These are phyloP conservation scores for Cistogaster globosa DNA, from an alignment of 2,888 invertebrate species.

Conservation along the genomic window DNA sequence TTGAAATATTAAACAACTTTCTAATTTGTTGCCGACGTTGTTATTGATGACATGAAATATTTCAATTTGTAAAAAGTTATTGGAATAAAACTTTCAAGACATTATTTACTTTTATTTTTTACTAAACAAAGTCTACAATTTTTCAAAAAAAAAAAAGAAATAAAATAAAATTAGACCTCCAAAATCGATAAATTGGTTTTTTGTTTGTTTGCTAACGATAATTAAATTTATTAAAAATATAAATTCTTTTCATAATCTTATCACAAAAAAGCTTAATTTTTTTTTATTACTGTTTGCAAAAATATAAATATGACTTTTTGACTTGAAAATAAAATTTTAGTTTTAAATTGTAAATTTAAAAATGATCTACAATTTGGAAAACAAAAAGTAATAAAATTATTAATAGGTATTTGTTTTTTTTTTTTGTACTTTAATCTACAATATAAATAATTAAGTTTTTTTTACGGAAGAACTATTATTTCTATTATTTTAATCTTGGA, in stretches of 20 bases:
- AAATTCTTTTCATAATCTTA: conserved; percentile 62
- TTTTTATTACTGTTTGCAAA: conserved; percentile 24
- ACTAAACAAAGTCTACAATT: too few species aligned
- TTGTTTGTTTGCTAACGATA: not conserved
- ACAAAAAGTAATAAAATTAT: conserved; percentile 8
- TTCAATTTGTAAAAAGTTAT: too few species aligned
- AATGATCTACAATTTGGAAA: not conserved
- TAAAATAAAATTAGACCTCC: too few species aligned
- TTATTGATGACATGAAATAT: too few species aligned
- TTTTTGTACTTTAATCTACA: not conserved
- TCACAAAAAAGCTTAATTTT: conserved; percentile 50
- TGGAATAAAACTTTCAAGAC: too few species aligned
- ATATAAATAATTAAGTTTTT: conserved; percentile 5
- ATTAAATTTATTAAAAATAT: conserved; percentile 48
- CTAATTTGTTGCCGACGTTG: too few species aligned
- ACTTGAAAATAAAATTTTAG: too few species aligned
- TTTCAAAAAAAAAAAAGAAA: too few species aligned
- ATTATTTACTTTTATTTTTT: too few species aligned
- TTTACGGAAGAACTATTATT: conserved; percentile 43
- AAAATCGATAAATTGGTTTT: too few species aligned
- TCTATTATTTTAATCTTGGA: conserved; percentile 39
- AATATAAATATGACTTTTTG: not conserved
- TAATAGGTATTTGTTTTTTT: too few species aligned
- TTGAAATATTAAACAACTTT: too few species aligned
- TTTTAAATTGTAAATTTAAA: not conserved